A percentile compares a stretch with the other conserved stretches of the same genome.
Conservation (phyloP, 2,888 invertebrate genomes). For the Invenusta paracnida region DNA sequence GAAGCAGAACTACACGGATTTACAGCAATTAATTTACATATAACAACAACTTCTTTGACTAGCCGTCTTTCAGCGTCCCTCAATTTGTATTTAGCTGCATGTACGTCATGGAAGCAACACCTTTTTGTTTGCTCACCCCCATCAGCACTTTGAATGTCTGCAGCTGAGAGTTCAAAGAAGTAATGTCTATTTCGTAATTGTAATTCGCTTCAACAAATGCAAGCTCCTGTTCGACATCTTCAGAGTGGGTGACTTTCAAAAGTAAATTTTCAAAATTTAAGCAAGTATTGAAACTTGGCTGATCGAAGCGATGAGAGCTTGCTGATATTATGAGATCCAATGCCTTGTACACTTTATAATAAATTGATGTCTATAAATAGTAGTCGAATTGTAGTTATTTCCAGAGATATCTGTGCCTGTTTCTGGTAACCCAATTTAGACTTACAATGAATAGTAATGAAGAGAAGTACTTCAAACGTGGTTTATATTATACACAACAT, state of each 20-base stretch:
- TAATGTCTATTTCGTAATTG: slow-evolving; percentile 21
- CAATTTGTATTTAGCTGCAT: slow-evolving; percentile 15
- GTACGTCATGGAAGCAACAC: slow-evolving; percentile 11
- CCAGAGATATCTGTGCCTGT: neutral
- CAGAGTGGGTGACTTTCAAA: slow-evolving; percentile 23
- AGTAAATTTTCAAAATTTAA: slow-evolving; percentile 14
- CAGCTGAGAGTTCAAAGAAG: slow-evolving; percentile 25
- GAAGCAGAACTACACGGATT: slow-evolving; percentile 10
- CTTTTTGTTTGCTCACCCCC: neutral
- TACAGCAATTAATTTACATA: slow-evolving; percentile 25
- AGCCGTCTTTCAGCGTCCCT: slow-evolving; percentile 14
- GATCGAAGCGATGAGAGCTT: slow-evolving; percentile 15
- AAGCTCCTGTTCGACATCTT: slow-evolving; percentile 26
- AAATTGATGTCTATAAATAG: no score
- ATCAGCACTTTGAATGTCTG: slow-evolving; percentile 29
- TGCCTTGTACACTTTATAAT: no score
- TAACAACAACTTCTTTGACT: slow-evolving; percentile 29
- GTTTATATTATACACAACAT: no score
- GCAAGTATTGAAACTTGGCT: slow-evolving; percentile 21
- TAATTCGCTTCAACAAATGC: slow-evolving; percentile 16
- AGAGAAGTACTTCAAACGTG: no score
- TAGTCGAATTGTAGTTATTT: no score
- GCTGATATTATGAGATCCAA: slow-evolving; percentile 4
- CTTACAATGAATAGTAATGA: no score
- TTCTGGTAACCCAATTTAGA: neutral